Conservation (phyloP, 2,797 vertebrate species). For the Pempheris klunzingeri region DNA sequence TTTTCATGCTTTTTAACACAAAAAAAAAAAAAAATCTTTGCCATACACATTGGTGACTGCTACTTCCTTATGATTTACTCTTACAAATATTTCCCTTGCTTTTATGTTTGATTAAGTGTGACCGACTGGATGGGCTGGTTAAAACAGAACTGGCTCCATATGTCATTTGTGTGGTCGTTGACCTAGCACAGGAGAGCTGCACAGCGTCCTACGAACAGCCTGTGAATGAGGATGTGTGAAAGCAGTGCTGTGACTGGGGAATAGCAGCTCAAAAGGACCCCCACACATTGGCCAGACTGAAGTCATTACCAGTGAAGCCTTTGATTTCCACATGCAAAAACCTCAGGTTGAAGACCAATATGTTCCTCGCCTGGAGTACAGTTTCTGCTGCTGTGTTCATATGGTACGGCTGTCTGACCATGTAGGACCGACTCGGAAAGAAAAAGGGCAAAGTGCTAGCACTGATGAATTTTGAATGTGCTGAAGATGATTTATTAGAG, state of each 20-base stretch:
- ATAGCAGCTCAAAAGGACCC: conserved; percentile 70
- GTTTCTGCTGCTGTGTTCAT: conserved; percentile 63
- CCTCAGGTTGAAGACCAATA: conserved; percentile 69
- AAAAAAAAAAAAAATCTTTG: conserved; percentile 2
- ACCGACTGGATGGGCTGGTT: conserved; percentile 65
- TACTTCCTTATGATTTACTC: conserved; percentile 51
- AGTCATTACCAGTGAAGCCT: conserved; percentile 78
- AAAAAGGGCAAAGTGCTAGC: conserved; percentile 69
- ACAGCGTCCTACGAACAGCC: conserved; percentile 49
- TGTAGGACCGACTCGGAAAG: conserved; percentile 41
- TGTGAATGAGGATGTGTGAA: conserved; percentile 79
- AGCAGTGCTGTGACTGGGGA: conserved; percentile 63
- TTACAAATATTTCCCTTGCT: conserved; percentile 62
- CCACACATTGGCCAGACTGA: conserved; percentile 75
- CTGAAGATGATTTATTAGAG: conserved; percentile 79
- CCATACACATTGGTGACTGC: conserved; percentile 1
- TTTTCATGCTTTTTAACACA: conserved; percentile 30
- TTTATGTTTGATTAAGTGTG: conserved; percentile 79
- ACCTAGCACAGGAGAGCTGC: conserved; percentile 56
- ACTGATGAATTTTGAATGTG: conserved; percentile 79
- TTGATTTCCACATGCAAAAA: conserved; percentile 80
- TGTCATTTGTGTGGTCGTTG: conserved; percentile 76
- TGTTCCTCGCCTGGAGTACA: conserved; percentile 57
- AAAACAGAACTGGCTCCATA: conserved; percentile 62
- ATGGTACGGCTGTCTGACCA: conserved; percentile 62